A percentile compares a stretch with the other conserved stretches of the same genome.
Conservation (phyloP, 2,888 invertebrate genomes). For the Monochamus alternatus region DNA sequence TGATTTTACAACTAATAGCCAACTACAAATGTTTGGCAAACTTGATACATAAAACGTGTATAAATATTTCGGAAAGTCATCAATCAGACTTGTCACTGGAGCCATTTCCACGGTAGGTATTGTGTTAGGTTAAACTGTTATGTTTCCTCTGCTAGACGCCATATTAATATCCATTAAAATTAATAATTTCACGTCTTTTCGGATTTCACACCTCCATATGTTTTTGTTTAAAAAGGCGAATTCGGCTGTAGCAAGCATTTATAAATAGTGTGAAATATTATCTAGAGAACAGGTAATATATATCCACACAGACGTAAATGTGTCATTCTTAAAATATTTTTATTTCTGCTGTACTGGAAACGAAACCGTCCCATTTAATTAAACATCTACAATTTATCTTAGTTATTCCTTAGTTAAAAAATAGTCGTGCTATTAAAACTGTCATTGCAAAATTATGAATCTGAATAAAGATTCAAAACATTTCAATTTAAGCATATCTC, state of each 20-base stretch:
- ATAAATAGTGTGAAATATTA: conserved; percentile 16
- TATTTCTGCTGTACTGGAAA: neutral
- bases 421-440: neutral
- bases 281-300: conserved; percentile 11
- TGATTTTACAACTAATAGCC: conserved; percentile 51
- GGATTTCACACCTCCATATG: conserved; percentile 14
- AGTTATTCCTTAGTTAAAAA: neutral
- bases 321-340: conserved; percentile 15
- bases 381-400: conserved; percentile 2
- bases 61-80: conserved; percentile 51
- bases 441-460: neutral
- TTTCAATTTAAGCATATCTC: too few relatives aligned
- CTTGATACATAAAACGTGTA: conserved; percentile 49
- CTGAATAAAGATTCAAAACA: neutral
- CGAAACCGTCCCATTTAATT: conserved; percentile 3
- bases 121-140: conserved; percentile 13
- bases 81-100: conserved; percentile 49
- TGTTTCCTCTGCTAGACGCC: conserved; percentile 22
- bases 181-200: conserved; percentile 23
- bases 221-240: conserved; percentile 20
- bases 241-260: conserved; percentile 16
- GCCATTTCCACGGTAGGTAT: conserved; percentile 39
- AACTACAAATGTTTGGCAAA: conserved; percentile 43
- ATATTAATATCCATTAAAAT: conserved; percentile 29
- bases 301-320: conserved; percentile 12